Conservation (phyloP, 1,140 invertebrate species). For the Euglossa dilemma region DNA sequence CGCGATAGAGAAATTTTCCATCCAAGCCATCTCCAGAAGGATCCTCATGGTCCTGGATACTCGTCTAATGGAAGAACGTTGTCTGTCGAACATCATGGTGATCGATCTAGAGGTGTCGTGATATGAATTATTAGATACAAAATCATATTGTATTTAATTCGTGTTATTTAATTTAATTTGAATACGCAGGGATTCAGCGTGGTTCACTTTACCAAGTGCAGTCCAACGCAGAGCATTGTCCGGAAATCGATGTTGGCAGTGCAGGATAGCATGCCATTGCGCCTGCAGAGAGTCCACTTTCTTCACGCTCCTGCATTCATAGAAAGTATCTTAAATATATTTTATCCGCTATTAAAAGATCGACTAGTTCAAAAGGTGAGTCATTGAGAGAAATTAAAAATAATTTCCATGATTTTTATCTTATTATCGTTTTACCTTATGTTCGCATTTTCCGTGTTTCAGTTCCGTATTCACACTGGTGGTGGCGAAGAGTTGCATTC, state of each 20-base stretch:
- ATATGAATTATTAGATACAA: background rate
- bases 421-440: background rate
- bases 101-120: slow-evolving; percentile 76
- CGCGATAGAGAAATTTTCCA: slow-evolving; percentile 73
- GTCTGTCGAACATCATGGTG: slow-evolving; percentile 79
- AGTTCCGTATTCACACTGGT: slow-evolving; percentile 74
- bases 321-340: slow-evolving; percentile 73
- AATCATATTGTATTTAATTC: background rate
- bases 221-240: slow-evolving; percentile 75
- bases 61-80: slow-evolving; percentile 76
- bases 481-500: slow-evolving; percentile 75
- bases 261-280: slow-evolving; percentile 80
- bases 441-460: slow-evolving; percentile 23
- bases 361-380: slow-evolving; percentile 79
- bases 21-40: slow-evolving; percentile 74
- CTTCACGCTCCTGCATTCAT: slow-evolving; percentile 78
- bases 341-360: slow-evolving; percentile 78
- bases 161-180: background rate
- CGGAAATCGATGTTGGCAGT: slow-evolving; percentile 77
- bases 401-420: background rate
- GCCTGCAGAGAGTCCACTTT: slow-evolving; percentile 76
- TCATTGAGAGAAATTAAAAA: background rate
- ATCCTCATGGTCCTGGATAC: slow-evolving; percentile 80
- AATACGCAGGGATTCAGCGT: slow-evolving; percentile 71
- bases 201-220: slow-evolving; percentile 77